Conservation (phyloP, 2,113 vertebrate genomes). For the Proteles cristata region DNA sequence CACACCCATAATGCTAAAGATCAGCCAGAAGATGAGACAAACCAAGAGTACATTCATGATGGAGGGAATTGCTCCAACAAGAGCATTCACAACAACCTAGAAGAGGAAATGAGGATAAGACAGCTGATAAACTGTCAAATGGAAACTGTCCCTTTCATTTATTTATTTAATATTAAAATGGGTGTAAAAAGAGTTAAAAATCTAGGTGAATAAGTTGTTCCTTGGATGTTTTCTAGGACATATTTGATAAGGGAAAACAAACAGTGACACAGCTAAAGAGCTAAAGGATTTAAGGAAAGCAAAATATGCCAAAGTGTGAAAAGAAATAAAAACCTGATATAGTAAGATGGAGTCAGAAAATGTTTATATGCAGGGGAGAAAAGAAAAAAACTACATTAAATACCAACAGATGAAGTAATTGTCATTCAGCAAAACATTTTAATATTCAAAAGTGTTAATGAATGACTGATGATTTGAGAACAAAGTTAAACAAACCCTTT, state of each 20-base stretch:
- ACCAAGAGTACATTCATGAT: slow-evolving; percentile 99
- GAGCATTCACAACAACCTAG: slow-evolving; percentile 98
- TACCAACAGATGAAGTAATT: slow-evolving; percentile 86
- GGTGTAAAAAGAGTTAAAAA: slow-evolving; percentile 52
- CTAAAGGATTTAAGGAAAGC: slow-evolving; percentile 59
- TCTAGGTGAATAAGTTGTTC: background rate
- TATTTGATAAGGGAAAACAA: slow-evolving; percentile 50
- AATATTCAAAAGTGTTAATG: slow-evolving; percentile 54
- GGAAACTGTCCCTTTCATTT: background rate
- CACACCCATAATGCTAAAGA: slow-evolving; percentile 99
- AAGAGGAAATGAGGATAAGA: slow-evolving; percentile 67
- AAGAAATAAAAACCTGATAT: slow-evolving; percentile 90
- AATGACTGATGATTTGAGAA: slow-evolving; percentile 66
- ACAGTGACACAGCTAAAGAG: slow-evolving; percentile 71
- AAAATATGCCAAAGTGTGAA: slow-evolving; percentile 74
- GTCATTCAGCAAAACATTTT: slow-evolving; percentile 66
- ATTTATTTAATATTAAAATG: slow-evolving; percentile 39
- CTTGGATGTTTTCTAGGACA: slow-evolving; percentile 38
- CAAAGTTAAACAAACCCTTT: slow-evolving; percentile 46
- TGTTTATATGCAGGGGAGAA: slow-evolving; percentile 90
- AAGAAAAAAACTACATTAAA: slow-evolving; percentile 85
- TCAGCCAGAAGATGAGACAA: slow-evolving; percentile 99
- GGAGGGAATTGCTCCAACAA: slow-evolving; percentile 97
- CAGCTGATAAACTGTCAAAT: background rate
- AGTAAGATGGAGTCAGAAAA: slow-evolving; percentile 92